Conservation (phyloP, 2,888 invertebrate genomes). For the Lithophane ornitopus region DNA sequence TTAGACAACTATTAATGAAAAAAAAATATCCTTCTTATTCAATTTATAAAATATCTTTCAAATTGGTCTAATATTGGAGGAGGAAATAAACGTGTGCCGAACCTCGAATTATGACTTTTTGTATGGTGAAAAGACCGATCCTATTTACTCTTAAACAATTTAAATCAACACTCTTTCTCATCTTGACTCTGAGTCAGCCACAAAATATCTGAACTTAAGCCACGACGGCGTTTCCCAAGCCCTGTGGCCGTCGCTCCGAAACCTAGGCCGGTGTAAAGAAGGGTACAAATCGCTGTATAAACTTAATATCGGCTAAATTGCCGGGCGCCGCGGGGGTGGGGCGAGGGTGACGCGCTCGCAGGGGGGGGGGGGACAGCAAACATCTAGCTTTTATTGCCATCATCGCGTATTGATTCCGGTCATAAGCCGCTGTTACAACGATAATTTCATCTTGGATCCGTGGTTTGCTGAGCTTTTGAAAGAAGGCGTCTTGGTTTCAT, state of each 20-base stretch:
- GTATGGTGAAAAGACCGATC: too few relatives aligned
- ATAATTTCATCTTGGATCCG: slow-evolving; percentile 76
- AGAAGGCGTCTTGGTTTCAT: neutral
- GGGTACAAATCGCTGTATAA: slow-evolving; percentile 89
- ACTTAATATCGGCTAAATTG: slow-evolving; percentile 89
- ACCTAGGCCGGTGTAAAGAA: slow-evolving; percentile 82
- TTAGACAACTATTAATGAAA: too few relatives aligned
- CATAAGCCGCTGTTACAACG: slow-evolving; percentile 81
- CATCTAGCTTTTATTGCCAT: slow-evolving; percentile 87
- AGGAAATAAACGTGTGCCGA: too few relatives aligned
- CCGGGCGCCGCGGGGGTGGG: slow-evolving; percentile 75
- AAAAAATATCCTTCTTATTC: too few relatives aligned
- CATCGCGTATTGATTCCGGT: slow-evolving; percentile 87
- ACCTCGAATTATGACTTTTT: too few relatives aligned
- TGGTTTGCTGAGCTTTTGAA: slow-evolving; percentile 7
- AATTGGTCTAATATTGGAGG: too few relatives aligned
- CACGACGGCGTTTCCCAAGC: slow-evolving; percentile 10
- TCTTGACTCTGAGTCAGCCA: neutral
- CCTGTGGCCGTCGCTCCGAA: slow-evolving; percentile 61
- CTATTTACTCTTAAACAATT: too few relatives aligned
- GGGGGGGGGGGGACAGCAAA: slow-evolving; percentile 73
- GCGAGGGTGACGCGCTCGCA: slow-evolving; percentile 54
- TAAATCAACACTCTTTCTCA: neutral
- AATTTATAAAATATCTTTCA: too few relatives aligned
- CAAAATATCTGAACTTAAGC: neutral